Percentiles rank a stretch among this genome's conserved stretches.
phyloP scores from a whole-genome alignment of 2,888 invertebrate species.

The Thysanoteuthis rhombus region DNA sequence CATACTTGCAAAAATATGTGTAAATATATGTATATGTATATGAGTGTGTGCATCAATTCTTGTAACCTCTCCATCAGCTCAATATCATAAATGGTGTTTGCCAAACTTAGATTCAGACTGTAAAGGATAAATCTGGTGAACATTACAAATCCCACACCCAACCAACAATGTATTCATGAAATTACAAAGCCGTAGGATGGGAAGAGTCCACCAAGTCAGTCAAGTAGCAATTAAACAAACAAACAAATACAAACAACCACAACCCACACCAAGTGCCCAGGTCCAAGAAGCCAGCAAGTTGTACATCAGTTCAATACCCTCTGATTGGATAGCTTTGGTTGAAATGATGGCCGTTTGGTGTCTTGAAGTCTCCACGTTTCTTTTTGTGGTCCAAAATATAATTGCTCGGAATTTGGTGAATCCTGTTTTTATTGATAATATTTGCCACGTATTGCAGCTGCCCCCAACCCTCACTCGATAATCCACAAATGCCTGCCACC shows the following conservation, averaged over 20 bases:
- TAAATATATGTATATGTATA: too few species aligned
- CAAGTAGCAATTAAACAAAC: neutral
- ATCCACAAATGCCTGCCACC: neutral
- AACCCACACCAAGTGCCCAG: neutral
- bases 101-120: neutral
- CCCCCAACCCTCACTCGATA: neutral
- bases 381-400: neutral
- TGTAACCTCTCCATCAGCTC: too few species aligned
- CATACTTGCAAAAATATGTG: too few species aligned
- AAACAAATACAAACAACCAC: neutral
- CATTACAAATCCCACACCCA: neutral
- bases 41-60: accelerated
- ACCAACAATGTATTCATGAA: neutral
- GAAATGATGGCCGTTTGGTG: neutral
- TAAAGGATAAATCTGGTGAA: neutral
- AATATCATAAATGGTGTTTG: neutral
- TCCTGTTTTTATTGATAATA: neutral
- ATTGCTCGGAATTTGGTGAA: neutral
- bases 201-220: neutral
- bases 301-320: neutral
- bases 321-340: neutral
- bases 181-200: neutral
- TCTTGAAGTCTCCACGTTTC: neutral
- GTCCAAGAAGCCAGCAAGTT: neutral
- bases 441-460: neutral